Evolutionary conservation across 2,797 vertebrate species (phyloP).

Genomic region (Mustela erminea): DNA sequence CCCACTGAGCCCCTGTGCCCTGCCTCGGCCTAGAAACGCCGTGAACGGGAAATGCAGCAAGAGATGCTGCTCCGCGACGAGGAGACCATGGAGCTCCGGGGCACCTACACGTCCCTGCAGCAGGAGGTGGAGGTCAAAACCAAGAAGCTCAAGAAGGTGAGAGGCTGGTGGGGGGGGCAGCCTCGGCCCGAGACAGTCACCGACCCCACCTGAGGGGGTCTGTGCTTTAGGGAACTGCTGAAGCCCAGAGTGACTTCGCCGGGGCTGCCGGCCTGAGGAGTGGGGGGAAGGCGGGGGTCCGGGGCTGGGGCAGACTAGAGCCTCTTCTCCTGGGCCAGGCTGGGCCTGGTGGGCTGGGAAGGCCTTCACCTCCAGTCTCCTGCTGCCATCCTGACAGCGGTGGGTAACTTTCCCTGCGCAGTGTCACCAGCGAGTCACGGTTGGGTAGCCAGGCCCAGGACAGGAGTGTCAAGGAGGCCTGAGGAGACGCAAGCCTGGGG

Average conservation of each 20-base stretch:
- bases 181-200: neutral
- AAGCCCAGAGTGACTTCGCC: neutral
- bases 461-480: neutral
- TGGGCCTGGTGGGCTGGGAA: neutral
- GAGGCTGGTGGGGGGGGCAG: neutral
- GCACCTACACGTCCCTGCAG: constrained; percentile 96
- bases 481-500: neutral
- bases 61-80: constrained; percentile 96
- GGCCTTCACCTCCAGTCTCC: neutral
- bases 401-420: neutral
- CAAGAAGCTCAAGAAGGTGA: constrained; percentile 97
- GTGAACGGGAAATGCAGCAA: constrained; percentile 96
- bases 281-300: neutral
- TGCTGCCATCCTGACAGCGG: neutral
- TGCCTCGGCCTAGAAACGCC: constrained; percentile 90
- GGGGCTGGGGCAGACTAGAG: neutral
- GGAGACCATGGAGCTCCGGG: constrained; percentile 96
- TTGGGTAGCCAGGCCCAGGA: neutral
- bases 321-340: neutral
- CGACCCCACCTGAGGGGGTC: neutral
- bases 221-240: neutral
- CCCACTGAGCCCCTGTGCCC: neutral
- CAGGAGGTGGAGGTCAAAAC: constrained; percentile 99
- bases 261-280: neutral
- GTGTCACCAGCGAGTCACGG: neutral